Evolutionary conservation across 2,888 invertebrate genomes (phyloP).

Genomic region (Caenorhabditis sinica): DNA sequence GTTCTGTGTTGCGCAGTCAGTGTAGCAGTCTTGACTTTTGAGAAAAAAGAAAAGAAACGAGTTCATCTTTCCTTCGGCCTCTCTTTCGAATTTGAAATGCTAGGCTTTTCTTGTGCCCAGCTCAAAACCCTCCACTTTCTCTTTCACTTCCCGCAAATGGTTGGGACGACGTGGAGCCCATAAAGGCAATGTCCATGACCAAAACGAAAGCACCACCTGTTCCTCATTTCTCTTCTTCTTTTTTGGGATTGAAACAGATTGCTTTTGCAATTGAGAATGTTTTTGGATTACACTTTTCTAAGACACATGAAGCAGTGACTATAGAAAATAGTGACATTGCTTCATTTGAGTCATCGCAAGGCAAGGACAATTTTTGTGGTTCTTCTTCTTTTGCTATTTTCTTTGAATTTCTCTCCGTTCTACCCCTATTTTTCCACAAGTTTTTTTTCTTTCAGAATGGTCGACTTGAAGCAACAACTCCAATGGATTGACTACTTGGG

Average conservation of each 20-base stretch:
- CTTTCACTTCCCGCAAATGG: constrained; percentile 21
- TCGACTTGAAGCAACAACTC: constrained; percentile 82
- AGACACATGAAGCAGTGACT: not conserved
- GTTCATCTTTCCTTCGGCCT: not conserved
- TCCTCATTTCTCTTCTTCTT: constrained; percentile 12
- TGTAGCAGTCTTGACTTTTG: not conserved
- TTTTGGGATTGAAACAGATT: not conserved
- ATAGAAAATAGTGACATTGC: no score
- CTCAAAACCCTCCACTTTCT: not conserved
- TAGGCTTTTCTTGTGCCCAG: not conserved
- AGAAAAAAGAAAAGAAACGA: not conserved
- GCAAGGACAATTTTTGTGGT: not conserved
- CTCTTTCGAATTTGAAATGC: constrained; percentile 16
- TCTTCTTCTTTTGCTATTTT: no score
- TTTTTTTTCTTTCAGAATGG: constrained; percentile 68
- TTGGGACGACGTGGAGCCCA: not conserved
- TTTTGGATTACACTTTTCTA: constrained; percentile 6
- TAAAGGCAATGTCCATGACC: not conserved
- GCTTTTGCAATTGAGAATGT: no score
- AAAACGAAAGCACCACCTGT: not conserved
- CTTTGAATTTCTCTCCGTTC: not conserved
- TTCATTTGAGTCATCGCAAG: no score
- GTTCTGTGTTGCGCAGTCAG: constrained; percentile 32
- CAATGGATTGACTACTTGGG: constrained; percentile 83
- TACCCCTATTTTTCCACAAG: not conserved